Base-by-base conservation (phyloP, 2,113 vertebrate species). In the Xenopus tropicalis region DNA sequence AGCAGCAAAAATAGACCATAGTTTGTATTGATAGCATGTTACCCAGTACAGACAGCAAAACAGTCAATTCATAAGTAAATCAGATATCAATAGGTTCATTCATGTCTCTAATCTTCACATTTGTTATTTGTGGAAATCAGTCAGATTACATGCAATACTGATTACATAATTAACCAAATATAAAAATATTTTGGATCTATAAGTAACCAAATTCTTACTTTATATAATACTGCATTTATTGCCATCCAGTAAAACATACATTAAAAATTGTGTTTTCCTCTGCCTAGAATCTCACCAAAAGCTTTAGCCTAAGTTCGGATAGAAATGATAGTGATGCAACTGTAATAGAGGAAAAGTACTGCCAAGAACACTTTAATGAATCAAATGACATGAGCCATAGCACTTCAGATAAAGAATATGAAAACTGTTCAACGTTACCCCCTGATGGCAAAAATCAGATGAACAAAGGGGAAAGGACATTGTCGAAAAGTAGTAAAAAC, bases 211-310 rank as follows among this genome's bases (percentile, higher is more conserved):
- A 37, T 37, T 8, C 29, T 37, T 29, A 29, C 6, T 37, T 37
- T 37, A 9, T 48, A 6, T 48, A 48, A 48, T 44, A 48, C 16
- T 48, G 46, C 46, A 14, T 48, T 10, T 48, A 8, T 11, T 48
- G 12, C 3, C 46, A 48, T 48, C 13, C 14, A 48, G 1, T 48
- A 14, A 14, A 10, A 48, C 46, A 48, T 48, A 48, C 52, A 17
- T 54, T 9, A 16, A 19, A 20, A 59, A 23, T 59, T 66, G 19
- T 13, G 8, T 14, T 13, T 0, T 54, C 57, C 64, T 19, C 43
- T 22, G 46, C 71, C 22, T 77, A 89, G 89, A 77, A 69, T 29
- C 46, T 77, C 8, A 58, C 77, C 37, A 46, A 58, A 63, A 77
- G 63, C 13, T 54, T 62, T 11, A 76, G 23, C 56, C 46, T 70